Base-by-base conservation (phyloP, 2,888 invertebrate species). In the Meteorus colon region DNA sequence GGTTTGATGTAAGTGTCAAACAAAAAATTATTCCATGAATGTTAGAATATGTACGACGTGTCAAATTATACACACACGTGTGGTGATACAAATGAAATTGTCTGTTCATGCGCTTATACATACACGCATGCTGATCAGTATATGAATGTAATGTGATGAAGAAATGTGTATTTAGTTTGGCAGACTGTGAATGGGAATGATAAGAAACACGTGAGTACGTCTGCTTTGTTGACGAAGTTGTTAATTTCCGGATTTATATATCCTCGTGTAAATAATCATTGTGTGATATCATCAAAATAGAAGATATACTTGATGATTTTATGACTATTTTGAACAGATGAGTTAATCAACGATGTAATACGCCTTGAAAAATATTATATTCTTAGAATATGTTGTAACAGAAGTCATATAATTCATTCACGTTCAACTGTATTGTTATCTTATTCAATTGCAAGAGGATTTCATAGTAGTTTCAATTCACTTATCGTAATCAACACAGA, bases 161-260 rank as follows among this genome's bases (percentile, higher is more conserved):
- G 79, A 80, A 82, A 84, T 80, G 81, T 82, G 83, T 82, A 83
- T 83, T 83, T 81, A 82, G 77, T 78, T 66, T 68, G 76, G 55
- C 79, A 76, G 79, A 79, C 66, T 74, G 70, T 66, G 73, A 67
- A 60, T 66, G 73, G 73, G 77, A 16, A 6, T 16, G 48, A 48
- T 48, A 76, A 77, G 77, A 29, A 74, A 73, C 73, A 82, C 81
- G 83, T 82, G 84, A 83, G 81, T 68, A 78, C 72, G 75, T 51
- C 65, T 66, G 63, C 8, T 48, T 34, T 72, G 62, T 51, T 37
- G n/a, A 41, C 19, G 34, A 37, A 8, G 12, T 12, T 41, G 41
- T 8, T 37, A 34, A 65, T 65, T 65, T 65, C 16, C 65, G 19
- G 4, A 34, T 48, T 67, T 45, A 14, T 37, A 63, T 71, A 73